These are phyloP conservation scores for Hippocampus kuda DNA, from an alignment of 2,797 vertebrate genomes.

Conservation along the genomic window DNA sequence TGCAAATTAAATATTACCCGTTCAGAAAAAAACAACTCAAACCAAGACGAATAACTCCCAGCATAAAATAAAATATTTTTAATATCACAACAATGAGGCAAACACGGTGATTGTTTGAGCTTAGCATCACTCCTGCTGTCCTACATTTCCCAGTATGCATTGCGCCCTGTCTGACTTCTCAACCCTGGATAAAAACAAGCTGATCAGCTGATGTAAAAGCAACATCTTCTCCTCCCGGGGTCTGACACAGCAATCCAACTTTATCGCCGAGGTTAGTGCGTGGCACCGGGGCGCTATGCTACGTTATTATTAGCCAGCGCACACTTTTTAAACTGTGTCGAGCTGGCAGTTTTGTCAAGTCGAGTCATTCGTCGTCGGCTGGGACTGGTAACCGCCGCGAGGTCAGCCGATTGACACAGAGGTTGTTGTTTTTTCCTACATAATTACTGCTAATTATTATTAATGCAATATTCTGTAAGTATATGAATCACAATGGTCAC, in stretches of 20 bases:
- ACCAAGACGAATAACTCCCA: neutral
- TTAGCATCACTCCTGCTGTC: neutral
- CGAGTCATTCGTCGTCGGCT: conserved; percentile 16
- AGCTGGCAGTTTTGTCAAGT: conserved; percentile 15
- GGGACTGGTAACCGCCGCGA: conserved; percentile 30
- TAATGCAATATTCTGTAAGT: neutral
- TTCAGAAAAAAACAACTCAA: neutral
- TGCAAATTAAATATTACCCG: neutral
- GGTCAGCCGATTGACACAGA: conserved; percentile 40
- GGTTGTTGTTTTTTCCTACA: conserved; percentile 30
- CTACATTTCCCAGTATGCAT: conserved; percentile 57
- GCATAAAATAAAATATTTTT: neutral
- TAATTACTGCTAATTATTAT: neutral
- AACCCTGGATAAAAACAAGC: conserved; percentile 70
- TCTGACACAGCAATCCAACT: conserved; percentile 31
- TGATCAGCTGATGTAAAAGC: conserved; percentile 73
- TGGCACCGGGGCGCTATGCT: conserved; percentile 10
- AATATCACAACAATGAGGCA: neutral
- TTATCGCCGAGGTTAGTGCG: conserved; percentile 11
- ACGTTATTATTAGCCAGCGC: conserved; percentile 1
- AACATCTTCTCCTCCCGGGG: conserved; percentile 56
- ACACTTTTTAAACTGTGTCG: conserved; percentile 18
- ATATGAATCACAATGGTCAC: neutral
- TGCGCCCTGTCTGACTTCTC: conserved; percentile 35
- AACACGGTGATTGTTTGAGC: neutral